Evolutionary conservation across 1,140 invertebrate genomes (phyloP), one percentile per base, ranked within the genome.

Genomic region (Pseudomyrmex dendroicus): DNA sequence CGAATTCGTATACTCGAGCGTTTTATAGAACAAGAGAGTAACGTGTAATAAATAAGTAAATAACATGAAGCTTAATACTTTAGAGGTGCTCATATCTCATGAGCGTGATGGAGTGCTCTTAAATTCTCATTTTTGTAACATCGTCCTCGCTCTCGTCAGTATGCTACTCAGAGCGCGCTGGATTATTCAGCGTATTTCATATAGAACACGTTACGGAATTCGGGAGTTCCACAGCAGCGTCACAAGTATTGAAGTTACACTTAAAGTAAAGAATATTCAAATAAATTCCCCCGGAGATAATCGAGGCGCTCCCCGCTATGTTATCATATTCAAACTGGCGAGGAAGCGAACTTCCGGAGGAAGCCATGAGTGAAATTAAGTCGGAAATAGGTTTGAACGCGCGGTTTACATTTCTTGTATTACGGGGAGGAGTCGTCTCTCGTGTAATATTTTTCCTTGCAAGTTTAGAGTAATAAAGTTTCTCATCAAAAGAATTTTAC

Each of bases 181-280:
- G 76, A 80, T 80, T 80, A 80, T 80, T 80, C 66, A 72, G 54
- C 46, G 76, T 46, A 77, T 77, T 77, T 77, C 62, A 25, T 46
- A 59, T 56, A 57, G 76, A 57, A 61, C 44, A 61, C 66, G 54
- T 72, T 72, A 80, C 54, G 25, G 66, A 80, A 80, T 80, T 80
- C 48, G 76, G 20, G 66, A 80, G 44, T 80, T 70, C 0, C 44
- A 44, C 76, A 15, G 44, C 46, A 80, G 35, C 35, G 35, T 35
- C 35, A 35, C 5, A 80, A 59, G 44, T 80, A 80, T 80, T 80
- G 66, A 80, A 78, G 76, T 80, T 80, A 35, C 76, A 63, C 46
- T 80, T 80, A 70, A 80, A 80, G 72, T 80, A 80, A 80, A 80
- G 44, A 80, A 59, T 78, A 78, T 70, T 70, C 64, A 57, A 78